A percentile compares a stretch with the other conserved stretches of the same genome.
Conservation (phyloP, 2,888 invertebrate species). For the Cheilosia soror region DNA sequence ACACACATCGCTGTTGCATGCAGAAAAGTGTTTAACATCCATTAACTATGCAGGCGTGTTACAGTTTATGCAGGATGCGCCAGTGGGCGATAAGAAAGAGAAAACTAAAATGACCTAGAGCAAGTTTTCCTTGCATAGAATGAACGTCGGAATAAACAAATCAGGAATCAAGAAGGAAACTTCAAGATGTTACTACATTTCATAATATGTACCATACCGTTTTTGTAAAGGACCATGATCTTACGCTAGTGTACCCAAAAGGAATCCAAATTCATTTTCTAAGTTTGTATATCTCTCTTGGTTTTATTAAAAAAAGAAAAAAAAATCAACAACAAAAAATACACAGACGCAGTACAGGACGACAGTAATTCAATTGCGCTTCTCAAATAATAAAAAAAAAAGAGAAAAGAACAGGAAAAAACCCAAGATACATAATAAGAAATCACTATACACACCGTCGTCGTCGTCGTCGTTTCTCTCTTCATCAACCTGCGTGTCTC, state of each 20-base stretch:
- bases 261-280: conserved; percentile 7
- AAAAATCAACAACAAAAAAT: conserved; percentile 44
- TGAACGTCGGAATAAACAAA: too few species aligned
- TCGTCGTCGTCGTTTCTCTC: conserved; percentile 14
- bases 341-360: conserved; percentile 45
- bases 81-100: not conserved
- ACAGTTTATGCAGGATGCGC: too few species aligned
- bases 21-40: not conserved
- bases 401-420: conserved; percentile 20
- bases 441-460: conserved; percentile 54
- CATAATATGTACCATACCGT: not conserved
- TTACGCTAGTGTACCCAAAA: not conserved
- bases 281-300: conserved; percentile 30
- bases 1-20: conserved; percentile 2
- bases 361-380: conserved; percentile 54
- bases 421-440: conserved; percentile 16
- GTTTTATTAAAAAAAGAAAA: conserved; percentile 42
- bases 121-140: too few species aligned
- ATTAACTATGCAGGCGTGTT: conserved; percentile 16
- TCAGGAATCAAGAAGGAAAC: too few species aligned
- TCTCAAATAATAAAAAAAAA: conserved; percentile 20
- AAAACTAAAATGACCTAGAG: not conserved
- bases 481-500: conserved; percentile 31
- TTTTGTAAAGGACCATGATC: too few species aligned
- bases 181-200: too few species aligned